Base-by-base conservation (phyloP, 2,113 vertebrate species). In the Marmota flaviventris region DNA sequence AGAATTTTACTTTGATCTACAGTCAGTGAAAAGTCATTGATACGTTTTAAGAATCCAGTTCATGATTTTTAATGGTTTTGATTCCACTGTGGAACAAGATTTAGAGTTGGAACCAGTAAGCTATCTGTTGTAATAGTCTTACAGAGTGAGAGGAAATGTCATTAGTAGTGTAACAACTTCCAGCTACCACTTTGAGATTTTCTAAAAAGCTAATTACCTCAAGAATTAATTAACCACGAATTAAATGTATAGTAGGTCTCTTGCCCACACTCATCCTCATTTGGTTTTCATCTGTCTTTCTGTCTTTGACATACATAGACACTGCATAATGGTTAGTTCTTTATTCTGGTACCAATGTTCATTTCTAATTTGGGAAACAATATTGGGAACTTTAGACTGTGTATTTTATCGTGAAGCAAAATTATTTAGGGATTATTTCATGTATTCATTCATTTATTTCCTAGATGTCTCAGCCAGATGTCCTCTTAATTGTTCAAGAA, bases 381-480 rank as follows among this genome's bases (percentile, higher is more conserved):
- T 87, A 95, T 93, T 39, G 84, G 56, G 79, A 78, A 81, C 37
- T 77, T 96, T 53, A 79, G 58, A 58, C 39, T 92, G 34, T 82
- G 5, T 93, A 25, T 93, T 89, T 67, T 85, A 93, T 85, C 76
- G 10, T 63, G 63, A 95, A 88, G 61, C 87, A 81, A 45, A 93
- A 97, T 5, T 92, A 76, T 67, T 96, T 93, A 75, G 56, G 56
- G 42, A 92, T 93, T 96, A 56, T 93, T 93, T 97, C 75, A 94
- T 98, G 81, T 98, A 91, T 97, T 97, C 58, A 56, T 94, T 98
- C 97, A 93, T 97, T 97, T 99, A 91, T 98, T 98, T 98, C 97
- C 93, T 99, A 99, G 99, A 99, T 99, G 99, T 98, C 99, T 98
- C 99, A 99, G 96, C 99, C 99, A 97, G 99, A 99, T 87, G 99